These are phyloP conservation scores for Petrocephalus zakoni DNA, from an alignment of 2,113 vertebrate genomes.

Conservation along the genomic window DNA sequence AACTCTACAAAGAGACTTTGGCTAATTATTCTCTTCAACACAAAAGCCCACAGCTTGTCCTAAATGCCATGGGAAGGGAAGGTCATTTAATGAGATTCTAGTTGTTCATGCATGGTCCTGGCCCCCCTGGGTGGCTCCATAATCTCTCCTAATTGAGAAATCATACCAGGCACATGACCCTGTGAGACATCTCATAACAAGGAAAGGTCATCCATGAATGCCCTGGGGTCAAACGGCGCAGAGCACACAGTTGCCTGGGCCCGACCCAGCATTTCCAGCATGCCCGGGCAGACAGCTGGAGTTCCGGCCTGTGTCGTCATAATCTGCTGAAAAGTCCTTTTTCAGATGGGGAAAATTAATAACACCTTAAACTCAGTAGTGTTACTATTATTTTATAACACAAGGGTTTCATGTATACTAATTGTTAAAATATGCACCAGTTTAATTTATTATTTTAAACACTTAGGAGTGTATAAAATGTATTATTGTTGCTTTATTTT, in stretches of 20 bases:
- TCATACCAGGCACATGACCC: conserved; percentile 22
- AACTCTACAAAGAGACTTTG: neutral
- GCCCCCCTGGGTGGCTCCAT: conserved; percentile 38
- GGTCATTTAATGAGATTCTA: conserved; percentile 44
- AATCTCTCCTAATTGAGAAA: conserved; percentile 53
- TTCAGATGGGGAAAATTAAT: neutral
- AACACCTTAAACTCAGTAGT: neutral
- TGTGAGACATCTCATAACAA: conserved; percentile 13
- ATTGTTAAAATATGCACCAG: neutral
- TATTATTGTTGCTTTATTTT: neutral
- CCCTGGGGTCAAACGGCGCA: neutral
- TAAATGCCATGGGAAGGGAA: neutral
- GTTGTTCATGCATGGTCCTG: conserved; percentile 29
- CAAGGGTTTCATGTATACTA: neutral
- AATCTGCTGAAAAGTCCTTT: neutral
- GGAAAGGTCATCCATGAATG: neutral
- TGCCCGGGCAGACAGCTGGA: neutral
- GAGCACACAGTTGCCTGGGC: conserved; percentile 34
- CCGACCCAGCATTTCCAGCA: neutral
- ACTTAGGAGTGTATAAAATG: neutral
- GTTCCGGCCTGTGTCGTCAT: neutral
- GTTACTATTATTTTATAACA: neutral
- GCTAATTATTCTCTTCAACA: neutral
- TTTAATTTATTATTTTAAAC: neutral
- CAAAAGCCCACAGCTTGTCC: neutral